Conservation (phyloP, 2,797 vertebrate species). For the Martes flavigula region DNA sequence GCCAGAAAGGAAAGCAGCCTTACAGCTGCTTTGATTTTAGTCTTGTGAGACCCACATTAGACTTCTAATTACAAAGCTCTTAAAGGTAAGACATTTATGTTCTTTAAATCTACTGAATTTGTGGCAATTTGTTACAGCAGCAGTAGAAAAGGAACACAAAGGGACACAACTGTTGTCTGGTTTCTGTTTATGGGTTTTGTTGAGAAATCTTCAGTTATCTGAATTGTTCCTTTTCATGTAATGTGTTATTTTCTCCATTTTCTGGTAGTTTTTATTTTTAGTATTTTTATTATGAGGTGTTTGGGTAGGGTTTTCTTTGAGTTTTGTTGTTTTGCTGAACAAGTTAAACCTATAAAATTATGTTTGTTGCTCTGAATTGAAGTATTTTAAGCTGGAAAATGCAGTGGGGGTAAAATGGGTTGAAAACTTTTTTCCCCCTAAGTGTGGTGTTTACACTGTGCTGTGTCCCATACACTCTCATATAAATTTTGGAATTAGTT, state of each 20-base stretch:
- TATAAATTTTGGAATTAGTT: background rate
- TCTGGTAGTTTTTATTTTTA: background rate
- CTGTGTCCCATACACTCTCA: background rate
- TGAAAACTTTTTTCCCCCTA: background rate
- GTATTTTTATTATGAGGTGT: background rate
- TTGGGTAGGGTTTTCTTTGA: background rate
- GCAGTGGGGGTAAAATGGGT: background rate
- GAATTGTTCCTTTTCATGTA: background rate
- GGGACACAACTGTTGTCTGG: background rate
- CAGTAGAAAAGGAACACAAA: background rate
- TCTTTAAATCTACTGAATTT: background rate
- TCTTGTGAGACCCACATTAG: rapidly evolving
- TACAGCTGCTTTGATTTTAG: background rate
- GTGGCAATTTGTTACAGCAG: background rate
- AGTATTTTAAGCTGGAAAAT: background rate
- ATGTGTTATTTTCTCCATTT: background rate
- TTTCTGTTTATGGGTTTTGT: background rate
- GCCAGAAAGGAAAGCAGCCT: background rate
- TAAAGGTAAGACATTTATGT: background rate
- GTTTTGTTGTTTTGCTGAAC: background rate
- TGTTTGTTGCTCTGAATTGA: background rate
- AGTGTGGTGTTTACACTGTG: background rate
- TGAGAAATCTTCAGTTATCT: background rate
- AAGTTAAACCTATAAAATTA: background rate
- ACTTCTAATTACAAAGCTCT: background rate